A percentile compares a stretch with the other conserved stretches of the same genome.
These are phyloP conservation scores for Helobdella robusta DNA, from an alignment of 2,888 invertebrate genomes.

Conservation along the genomic window DNA sequence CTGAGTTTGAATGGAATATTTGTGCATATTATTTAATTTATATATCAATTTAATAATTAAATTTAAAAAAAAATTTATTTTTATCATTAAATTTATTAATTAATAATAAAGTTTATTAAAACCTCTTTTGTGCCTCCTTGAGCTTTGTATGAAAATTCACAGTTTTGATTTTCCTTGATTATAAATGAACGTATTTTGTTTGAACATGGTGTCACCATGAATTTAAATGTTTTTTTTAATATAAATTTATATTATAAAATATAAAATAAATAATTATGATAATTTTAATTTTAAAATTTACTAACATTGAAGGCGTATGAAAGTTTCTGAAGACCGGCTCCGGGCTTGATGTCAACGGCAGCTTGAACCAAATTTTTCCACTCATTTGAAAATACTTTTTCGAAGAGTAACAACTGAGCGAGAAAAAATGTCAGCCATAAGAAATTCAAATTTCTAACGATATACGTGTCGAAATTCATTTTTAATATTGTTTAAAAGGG, in stretches of 20 bases:
- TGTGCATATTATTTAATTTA: neutral
- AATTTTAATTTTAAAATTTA: neutral
- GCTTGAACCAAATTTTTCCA: neutral
- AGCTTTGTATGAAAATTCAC: slow-evolving; percentile 36
- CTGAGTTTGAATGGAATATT: neutral
- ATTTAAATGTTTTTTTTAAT: neutral
- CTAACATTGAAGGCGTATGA: neutral
- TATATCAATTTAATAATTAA: neutral
- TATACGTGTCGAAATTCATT: too few species aligned
- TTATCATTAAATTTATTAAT: neutral
- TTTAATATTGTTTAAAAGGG: neutral
- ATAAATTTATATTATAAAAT: neutral
- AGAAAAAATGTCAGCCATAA: too few species aligned
- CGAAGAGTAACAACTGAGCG: too few species aligned
- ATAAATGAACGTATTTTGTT: neutral
- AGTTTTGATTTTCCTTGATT: slow-evolving; percentile 32
- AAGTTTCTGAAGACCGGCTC: slow-evolving; percentile 27
- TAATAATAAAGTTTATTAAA: neutral
- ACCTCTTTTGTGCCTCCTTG: slow-evolving; percentile 40
- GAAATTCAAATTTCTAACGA: too few species aligned
- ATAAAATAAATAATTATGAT: neutral
- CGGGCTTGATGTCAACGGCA: slow-evolving; percentile 28
- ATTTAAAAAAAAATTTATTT: neutral
- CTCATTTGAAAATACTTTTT: slow-evolving; percentile 3
- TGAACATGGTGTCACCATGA: neutral